These are phyloP conservation scores for Drosophila pseudoobscura DNA, from an alignment of 1,140 invertebrate genomes.

Conservation along the genomic window DNA sequence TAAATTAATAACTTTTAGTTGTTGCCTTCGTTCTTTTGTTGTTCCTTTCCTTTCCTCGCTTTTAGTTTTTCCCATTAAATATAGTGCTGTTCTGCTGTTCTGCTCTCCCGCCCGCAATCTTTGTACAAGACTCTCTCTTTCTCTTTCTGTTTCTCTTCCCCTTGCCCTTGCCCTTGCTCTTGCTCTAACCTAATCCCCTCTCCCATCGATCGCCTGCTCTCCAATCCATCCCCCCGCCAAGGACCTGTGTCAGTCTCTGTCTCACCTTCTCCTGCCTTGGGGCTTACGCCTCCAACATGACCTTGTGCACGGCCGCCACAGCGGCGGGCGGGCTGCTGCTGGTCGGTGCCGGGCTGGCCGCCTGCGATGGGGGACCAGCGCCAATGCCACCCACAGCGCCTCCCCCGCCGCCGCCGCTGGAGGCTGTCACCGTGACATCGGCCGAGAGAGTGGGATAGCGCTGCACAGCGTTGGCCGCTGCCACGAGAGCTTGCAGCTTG, in stretches of 20 bases:
- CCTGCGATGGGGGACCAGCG: constrained; percentile 54
- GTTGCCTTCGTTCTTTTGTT: constrained; percentile 27
- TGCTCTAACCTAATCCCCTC: constrained; percentile 30
- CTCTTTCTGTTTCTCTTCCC: too few species aligned
- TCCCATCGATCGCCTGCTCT: not conserved
- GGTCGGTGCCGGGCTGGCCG: constrained; percentile 27
- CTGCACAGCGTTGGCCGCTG: constrained; percentile 73
- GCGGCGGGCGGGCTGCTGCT: constrained; percentile 63
- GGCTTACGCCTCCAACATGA: constrained; percentile 86
- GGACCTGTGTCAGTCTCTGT: constrained; percentile 28
- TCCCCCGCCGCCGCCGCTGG: constrained; percentile 12
- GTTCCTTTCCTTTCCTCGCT: constrained; percentile 52
- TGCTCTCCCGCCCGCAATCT: constrained; percentile 39
- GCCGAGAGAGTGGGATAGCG: constrained; percentile 74
- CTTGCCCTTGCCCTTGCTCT: too few species aligned
- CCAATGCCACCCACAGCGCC: not conserved
- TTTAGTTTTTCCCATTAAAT: constrained; percentile 44
- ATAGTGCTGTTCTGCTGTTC: constrained; percentile 10
- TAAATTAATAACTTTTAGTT: constrained; percentile 71
- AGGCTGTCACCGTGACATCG: constrained; percentile 76
- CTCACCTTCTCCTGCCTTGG: constrained; percentile 37
- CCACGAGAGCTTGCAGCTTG: constrained; percentile 81
- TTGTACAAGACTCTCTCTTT: constrained; percentile 44
- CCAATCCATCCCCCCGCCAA: constrained; percentile 11
- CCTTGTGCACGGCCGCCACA: constrained; percentile 83